Evolutionary conservation across 2,888 invertebrate genomes (phyloP).

Genomic region (Leucophenga montana): DNA sequence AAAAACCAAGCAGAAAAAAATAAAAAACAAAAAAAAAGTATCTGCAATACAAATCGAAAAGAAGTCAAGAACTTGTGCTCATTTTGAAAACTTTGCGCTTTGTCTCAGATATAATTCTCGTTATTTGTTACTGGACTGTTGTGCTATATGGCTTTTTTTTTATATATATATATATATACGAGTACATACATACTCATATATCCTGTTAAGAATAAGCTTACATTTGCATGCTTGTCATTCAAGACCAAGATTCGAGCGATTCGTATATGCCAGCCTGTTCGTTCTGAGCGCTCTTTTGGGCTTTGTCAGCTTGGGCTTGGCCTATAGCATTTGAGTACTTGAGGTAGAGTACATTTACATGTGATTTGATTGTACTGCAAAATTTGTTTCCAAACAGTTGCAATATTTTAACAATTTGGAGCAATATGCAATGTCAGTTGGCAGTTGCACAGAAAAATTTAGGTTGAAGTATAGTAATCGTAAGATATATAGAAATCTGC

Average conservation of each 20-base stretch:
- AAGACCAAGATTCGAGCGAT: not conserved
- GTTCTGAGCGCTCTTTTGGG: constrained; percentile 1
- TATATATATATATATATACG: too few relatives aligned
- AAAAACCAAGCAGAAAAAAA: constrained; percentile 7
- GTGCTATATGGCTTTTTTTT: constrained; percentile 4
- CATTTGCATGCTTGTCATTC: constrained; percentile 27
- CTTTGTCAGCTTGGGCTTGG: constrained; percentile 17
- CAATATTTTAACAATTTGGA: constrained; percentile 40
- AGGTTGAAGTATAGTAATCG: not conserved
- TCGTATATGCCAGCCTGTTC: not conserved
- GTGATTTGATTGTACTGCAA: not conserved
- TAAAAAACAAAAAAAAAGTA: not conserved
- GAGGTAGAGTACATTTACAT: not conserved
- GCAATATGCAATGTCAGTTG: constrained; percentile 46
- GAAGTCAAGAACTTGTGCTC: constrained; percentile 25
- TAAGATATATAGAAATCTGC: too few relatives aligned
- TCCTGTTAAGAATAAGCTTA: constrained; percentile 23
- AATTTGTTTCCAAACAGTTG: constrained; percentile 1
- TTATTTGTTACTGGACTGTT: not conserved
- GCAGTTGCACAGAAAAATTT: not conserved
- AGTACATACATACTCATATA: too few relatives aligned
- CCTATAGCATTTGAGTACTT: not conserved
- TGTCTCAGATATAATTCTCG: not conserved
- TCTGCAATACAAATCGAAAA: not conserved
- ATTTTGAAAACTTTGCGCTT: constrained; percentile 7